Evolutionary conservation across 2,888 invertebrate genomes (phyloP).

Genomic region (Charanyca ferruginea): DNA sequence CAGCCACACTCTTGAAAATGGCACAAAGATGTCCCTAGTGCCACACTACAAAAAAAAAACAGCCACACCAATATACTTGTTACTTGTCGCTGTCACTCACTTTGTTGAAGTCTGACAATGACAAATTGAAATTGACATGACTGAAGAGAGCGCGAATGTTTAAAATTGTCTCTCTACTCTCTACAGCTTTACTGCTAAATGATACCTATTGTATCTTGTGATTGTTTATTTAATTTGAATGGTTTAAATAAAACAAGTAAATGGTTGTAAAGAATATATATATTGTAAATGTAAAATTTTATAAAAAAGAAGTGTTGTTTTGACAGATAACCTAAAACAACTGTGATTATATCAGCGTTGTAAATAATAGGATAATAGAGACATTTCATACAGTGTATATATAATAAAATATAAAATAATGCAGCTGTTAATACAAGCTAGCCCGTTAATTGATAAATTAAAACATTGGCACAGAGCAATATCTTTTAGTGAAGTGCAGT

Average conservation of each 20-base stretch:
- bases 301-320: conserved; percentile 51
- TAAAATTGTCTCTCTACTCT: conserved; percentile 52
- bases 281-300: conserved; percentile 13
- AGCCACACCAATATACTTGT: too few species aligned
- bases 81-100: too few species aligned
- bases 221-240: conserved; percentile 8
- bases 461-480: conserved; percentile 88
- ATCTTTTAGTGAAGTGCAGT: conserved; percentile 87
- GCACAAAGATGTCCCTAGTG: too few species aligned
- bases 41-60: too few species aligned
- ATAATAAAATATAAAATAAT: conserved; percentile 69
- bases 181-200: not conserved
- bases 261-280: conserved; percentile 5
- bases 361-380: conserved; percentile 64
- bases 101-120: conserved; percentile 46
- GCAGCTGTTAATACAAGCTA: conserved; percentile 90
- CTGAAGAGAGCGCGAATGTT: conserved; percentile 62
- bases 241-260: conserved; percentile 8
- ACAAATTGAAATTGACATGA: conserved; percentile 12
- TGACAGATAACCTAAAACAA: conserved; percentile 71
- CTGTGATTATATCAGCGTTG: conserved; percentile 67
- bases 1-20: too few species aligned
- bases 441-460: conserved; percentile 89
- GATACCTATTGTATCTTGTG: conserved; percentile 1
- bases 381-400: conserved; percentile 22